These are phyloP conservation scores for Coccyzus lansbergi DNA, from an alignment of 2,797 vertebrate species.

Conservation along the genomic window DNA sequence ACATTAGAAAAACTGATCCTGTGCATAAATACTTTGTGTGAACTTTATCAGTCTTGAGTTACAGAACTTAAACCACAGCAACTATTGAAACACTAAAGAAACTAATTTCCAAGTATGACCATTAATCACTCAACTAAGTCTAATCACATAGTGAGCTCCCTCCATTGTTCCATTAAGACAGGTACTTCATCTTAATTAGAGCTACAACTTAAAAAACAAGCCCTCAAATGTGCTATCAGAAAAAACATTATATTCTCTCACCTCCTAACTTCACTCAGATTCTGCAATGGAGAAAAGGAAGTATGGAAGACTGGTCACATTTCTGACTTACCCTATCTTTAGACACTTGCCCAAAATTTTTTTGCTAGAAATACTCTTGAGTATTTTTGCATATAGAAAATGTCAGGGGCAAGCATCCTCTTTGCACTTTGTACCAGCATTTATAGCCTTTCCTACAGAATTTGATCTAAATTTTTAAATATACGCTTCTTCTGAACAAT, in stretches of 20 bases:
- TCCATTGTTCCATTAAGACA: slow-evolving; percentile 35
- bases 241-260: neutral
- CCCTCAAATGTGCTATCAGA: neutral
- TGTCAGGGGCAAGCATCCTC: neutral
- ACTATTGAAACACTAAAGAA: slow-evolving; percentile 21
- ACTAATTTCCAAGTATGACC: slow-evolving; percentile 22
- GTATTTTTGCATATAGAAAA: neutral
- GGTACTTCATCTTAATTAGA: slow-evolving; percentile 47
- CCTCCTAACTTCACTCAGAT: neutral
- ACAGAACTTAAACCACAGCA: neutral
- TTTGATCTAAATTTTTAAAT: neutral
- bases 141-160: slow-evolving; percentile 25
- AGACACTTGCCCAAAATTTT: neutral
- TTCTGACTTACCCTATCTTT: neutral
- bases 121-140: neutral
- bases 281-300: neutral
- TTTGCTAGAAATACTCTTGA: neutral
- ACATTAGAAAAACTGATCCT: neutral
- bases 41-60: neutral
- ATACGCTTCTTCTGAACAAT: neutral
- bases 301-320: neutral
- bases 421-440: neutral
- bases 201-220: slow-evolving; percentile 20
- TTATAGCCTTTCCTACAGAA: neutral
- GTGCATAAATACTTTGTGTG: neutral